These are phyloP conservation scores for Clitarchus hookeri DNA, from an alignment of 2,888 invertebrate species.

Conservation along the genomic window DNA sequence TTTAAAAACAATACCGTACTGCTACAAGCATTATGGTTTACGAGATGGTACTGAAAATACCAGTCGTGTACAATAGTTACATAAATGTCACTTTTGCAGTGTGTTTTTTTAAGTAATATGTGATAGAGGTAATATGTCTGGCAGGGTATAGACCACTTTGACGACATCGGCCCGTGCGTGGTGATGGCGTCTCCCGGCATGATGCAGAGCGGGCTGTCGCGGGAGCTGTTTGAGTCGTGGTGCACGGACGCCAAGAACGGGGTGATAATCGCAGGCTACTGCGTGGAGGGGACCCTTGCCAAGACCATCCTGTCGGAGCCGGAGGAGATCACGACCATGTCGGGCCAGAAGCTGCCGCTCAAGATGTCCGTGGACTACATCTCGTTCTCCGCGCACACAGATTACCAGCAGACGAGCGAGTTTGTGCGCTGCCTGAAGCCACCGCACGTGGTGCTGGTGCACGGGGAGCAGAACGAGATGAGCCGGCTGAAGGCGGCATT, in stretches of 20 bases:
- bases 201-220: conserved; percentile 98
- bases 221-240: conserved; percentile 98
- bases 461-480: conserved; percentile 99
- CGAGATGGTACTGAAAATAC: too few relatives aligned
- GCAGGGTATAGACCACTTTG: conserved; percentile 97
- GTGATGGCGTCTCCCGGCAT: conserved; percentile 99
- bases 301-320: conserved; percentile 96
- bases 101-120: too few relatives aligned
- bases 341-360: conserved; percentile 92
- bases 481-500: conserved; percentile 91
- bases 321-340: conserved; percentile 94
- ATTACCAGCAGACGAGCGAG: conserved; percentile 96
- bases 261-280: conserved; percentile 95
- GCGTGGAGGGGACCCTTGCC: conserved; percentile 88
- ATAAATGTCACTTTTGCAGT: too few relatives aligned
- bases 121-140: background rate
- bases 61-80: too few relatives aligned
- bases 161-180: conserved; percentile 99
- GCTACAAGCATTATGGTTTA: too few relatives aligned
- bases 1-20: too few relatives aligned
- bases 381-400: conserved; percentile 98
- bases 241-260: conserved; percentile 98
- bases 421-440: conserved; percentile 94
- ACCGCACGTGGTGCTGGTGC: conserved; percentile 94
- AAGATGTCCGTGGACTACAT: conserved; percentile 99